Evolutionary conservation across 2,888 invertebrate genomes (phyloP), one percentile per base, ranked within the genome.

Genomic region (Napeogenes sylphis): DNA sequence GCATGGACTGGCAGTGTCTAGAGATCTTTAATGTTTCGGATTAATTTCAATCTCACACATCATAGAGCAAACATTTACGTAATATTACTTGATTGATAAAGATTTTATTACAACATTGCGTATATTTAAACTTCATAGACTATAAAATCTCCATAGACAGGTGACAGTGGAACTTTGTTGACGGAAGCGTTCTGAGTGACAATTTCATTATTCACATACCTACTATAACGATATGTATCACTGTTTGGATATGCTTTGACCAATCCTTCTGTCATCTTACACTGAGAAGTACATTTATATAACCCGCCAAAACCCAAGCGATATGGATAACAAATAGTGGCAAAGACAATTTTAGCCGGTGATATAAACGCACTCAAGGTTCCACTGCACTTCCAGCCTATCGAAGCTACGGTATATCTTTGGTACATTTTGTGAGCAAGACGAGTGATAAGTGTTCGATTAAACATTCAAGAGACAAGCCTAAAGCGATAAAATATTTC

Each of bases 361-460:
- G 30, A 59, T 47, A 58, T 51, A 46, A 21, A 47, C 45, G 58
- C n/a, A 54, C 5, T 45, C 45, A 47, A 12, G n/a, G 33, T 38
- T 32, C 8, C 70, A 70, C 70, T 75, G 78, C 82, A 77, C 73
- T 73, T 72, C 35, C 35, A 12, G 73, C 75, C 79, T 81, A 84
- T 73, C 75, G 79, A 76, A 73, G 76, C 82, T 81, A 72, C 70
- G 61, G 64, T 70, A 70, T 68, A 71, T 90, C 89, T 90, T 90
- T 90, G 89, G 89, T 90, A 88, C 82, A 81, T 80, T 84, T 89
- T 88, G 89, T 90, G 90, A 90, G 89, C 89, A 88, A 79, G 83
- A 83, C 75, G 75, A 74, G 76, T 77, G 77, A 75, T 75, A 74
- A 79, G 75, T 76, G 79, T 71, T 73, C 74, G 79, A 82, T 78